Base-by-base conservation (phyloP, 2,888 invertebrate species). In the Metopia argyrocephala region DNA sequence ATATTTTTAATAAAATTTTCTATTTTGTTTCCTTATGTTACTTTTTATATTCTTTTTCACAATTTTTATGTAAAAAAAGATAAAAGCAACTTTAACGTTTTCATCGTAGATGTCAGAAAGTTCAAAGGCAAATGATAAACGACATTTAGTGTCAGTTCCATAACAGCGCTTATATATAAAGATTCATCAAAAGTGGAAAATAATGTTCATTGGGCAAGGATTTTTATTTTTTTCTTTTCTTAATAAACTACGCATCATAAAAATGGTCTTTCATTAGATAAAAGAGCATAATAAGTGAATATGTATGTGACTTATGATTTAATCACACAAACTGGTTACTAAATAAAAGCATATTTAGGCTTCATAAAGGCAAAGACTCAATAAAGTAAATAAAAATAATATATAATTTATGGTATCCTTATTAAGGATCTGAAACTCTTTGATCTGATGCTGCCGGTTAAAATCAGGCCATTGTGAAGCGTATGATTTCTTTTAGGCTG, bases 121-220 rank as follows among this genome's bases (percentile, higher is more conserved):
- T 85, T 86, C 84, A 74, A 76, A 82, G 83, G 81, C 68, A 78
- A 57, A 85, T 88, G 85, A 88, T 87, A 86, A 87, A 89, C 86
- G 87, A 86, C 84, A 85, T 79, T 61, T 79, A 79, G 76, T 79
- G 83, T 78, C 78, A 76, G 61, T 82, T 27, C 75, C 75, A 78
- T 56, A 38, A 38, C 64, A 62, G 5, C 21, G 23, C 21, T 45
- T 9, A 54, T 25, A 9, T 28, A 70, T 9, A 38, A 38, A 38
- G 12, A 38, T 38, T 38, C 50, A 45, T 70, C 57, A 57, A 76
- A 48, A 23, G n/a, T 15, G 5, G 27, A n/a, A 56, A 38, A 12
- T 9, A 38, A 15, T 12, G 9, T 38, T 38, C 38, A 31, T 31
- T 31, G 31, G 31, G 3, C 31, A 31, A 4, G 3, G 12, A 1